Evolutionary conservation across 2,888 invertebrate genomes (phyloP), one percentile per base, ranked within the genome.

Genomic region (Lepetodrilus schrolli): DNA sequence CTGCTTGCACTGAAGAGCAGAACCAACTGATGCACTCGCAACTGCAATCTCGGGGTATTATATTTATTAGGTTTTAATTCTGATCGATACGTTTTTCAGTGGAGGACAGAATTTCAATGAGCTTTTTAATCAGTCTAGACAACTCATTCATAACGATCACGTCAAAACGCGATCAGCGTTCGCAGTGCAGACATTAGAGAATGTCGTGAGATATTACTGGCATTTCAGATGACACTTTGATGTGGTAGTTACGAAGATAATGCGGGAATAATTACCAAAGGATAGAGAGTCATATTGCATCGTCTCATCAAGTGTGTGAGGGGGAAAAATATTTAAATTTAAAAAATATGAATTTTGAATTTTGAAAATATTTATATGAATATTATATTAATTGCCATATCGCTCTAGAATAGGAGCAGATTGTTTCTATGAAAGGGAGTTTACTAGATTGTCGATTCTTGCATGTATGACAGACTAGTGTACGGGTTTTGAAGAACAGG

Each of bases 81-180:
- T 30, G 34, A 58, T 58, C 58, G 34, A 58, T 58, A 58, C 26
- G 17, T 58, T 58, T 23, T 30, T 13, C 13, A n/a, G 34, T 58
- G 34, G 5, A 17, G n/a, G 58, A 58, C 26, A 58, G 26, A 23
- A 51, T 26, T 43, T 51, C 51, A 51, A 23, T 51, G 58, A 58
- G 34, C n/a, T 30, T 58, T 58, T 58, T 58, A 58, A 58, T 58
- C 58, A 58, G 58, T 58, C 58, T 58, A 58, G 58, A 58, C 58
- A 58, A 58, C 26, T 7, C 30, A 21, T 58, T 58, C 34, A 34
- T n/a, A 34, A 4, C 10, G 58, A 30, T 8, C 13, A 43, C 17
- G n/a, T 43, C 43, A 13, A 4, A 43, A 4, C 43, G n/a, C 17
- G 17, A 13, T 4, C 43, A 43, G 43, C 17, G 43, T 17, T 17